phyloP scores from a whole-genome alignment of 2,113 vertebrate genomes.

The Scophthalmus maximus region DNA sequence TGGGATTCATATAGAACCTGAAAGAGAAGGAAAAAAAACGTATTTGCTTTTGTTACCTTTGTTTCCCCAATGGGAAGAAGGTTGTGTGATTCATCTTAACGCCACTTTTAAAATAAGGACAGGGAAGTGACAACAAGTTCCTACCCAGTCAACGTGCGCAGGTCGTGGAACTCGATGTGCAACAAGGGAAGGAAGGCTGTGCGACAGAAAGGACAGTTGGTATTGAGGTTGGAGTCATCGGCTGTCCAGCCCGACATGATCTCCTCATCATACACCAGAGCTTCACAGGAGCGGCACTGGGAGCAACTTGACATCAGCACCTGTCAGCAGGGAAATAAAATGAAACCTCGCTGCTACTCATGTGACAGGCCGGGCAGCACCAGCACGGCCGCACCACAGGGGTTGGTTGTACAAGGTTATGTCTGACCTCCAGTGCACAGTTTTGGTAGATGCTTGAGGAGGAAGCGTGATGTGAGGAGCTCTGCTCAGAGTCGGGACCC shows the following conservation, averaged over 20 bases:
- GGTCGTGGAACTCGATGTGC: slow-evolving; percentile 95
- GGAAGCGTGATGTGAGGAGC: slow-evolving; percentile 92
- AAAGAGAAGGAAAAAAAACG: no score
- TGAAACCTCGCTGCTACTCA: neutral
- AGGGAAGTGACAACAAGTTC: neutral
- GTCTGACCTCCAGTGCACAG: slow-evolving; percentile 92
- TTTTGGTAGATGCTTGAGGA: slow-evolving; percentile 97
- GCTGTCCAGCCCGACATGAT: slow-evolving; percentile 99
- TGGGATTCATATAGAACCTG: slow-evolving; percentile 94
- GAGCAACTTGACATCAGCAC: slow-evolving; percentile 99
- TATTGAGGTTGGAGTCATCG: slow-evolving; percentile 97
- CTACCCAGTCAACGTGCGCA: slow-evolving; percentile 89
- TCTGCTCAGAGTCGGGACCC: slow-evolving; percentile 88
- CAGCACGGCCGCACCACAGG: accelerated
- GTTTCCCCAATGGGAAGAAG: neutral
- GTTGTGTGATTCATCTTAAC: neutral
- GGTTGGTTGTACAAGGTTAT: neutral
- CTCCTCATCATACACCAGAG: slow-evolving; percentile 97
- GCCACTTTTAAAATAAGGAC: neutral
- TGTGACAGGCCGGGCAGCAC: neutral
- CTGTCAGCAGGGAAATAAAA: slow-evolving; percentile 64
- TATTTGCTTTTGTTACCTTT: neutral
- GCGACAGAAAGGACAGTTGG: slow-evolving; percentile 95
- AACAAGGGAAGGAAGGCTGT: slow-evolving; percentile 93
- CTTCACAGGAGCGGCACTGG: slow-evolving; percentile 90